Evolutionary conservation across 2,797 vertebrate genomes (phyloP).

Genomic region (Kryptolebias ocellatus): DNA sequence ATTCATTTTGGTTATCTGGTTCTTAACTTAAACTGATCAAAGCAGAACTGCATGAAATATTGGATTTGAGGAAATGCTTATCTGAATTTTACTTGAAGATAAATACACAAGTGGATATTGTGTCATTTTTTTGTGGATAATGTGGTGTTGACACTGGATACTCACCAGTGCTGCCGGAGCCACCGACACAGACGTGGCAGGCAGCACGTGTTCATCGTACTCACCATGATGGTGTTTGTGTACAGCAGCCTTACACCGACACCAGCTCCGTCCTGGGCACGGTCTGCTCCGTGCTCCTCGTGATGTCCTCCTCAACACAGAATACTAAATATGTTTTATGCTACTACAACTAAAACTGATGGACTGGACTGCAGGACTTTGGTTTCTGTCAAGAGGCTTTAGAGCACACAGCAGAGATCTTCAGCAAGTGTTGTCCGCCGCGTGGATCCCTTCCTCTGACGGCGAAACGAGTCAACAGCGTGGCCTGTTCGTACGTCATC

Average conservation of each 20-base stretch:
- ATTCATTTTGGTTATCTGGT: background rate
- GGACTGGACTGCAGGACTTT: slow-evolving; percentile 42
- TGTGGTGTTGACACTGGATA: slow-evolving; percentile 65
- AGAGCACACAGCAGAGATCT: slow-evolving; percentile 32
- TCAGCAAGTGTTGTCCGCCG: slow-evolving; percentile 38
- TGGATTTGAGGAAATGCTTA: slow-evolving; percentile 4
- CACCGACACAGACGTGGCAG: slow-evolving; percentile 72
- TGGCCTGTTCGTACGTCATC: slow-evolving; percentile 45
- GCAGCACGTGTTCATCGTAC: slow-evolving; percentile 65
- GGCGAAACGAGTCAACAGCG: slow-evolving; percentile 53
- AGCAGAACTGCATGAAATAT: background rate
- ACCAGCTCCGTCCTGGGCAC: slow-evolving; percentile 45
- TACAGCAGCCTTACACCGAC: slow-evolving; percentile 24
- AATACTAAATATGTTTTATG: slow-evolving; percentile 36
- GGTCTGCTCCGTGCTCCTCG: slow-evolving; percentile 66
- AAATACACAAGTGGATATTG: slow-evolving; percentile 10
- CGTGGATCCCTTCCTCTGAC: slow-evolving; percentile 62
- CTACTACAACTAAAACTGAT: slow-evolving; percentile 17
- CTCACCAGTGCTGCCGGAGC: slow-evolving; percentile 75
- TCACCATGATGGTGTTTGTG: slow-evolving; percentile 59
- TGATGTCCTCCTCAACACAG: slow-evolving; percentile 65
- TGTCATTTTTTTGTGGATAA: slow-evolving; percentile 27
- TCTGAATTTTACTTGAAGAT: slow-evolving; percentile 4
- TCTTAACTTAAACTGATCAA: slow-evolving; percentile 2
- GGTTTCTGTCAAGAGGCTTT: slow-evolving; percentile 44